Base-by-base conservation (phyloP, 2,888 invertebrate species). In the Diabrotica balteata region DNA sequence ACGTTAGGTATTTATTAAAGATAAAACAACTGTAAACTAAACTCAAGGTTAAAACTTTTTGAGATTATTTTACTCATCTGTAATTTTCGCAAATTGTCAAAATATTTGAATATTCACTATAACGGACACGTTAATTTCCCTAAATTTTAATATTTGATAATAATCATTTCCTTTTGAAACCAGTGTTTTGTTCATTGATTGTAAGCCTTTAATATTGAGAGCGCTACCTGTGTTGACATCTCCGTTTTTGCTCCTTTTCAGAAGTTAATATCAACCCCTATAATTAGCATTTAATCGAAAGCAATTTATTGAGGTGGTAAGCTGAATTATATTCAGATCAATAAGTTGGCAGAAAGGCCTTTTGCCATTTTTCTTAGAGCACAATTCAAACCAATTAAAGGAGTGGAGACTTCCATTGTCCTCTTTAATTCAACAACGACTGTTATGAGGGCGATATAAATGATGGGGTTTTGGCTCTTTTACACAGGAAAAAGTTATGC, bases 381-480 rank as follows among this genome's bases (percentile, higher is more conserved):
- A 22, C n/a, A 61, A 54, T 55, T 46, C 53, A 47, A 55, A 47
- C 55, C 49, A 63, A 55, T 63, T 55, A 55, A 55, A 49, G 63
- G 47, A 46, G 55, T 42, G 46, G 42, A 32, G 32, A 32, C 32
- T 32, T 32, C 32, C 32, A 32, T 32, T 32, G 32, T 32, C 32
- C 32, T 32, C 32, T 32, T 32, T 32, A 32, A 32, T 32, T 32
- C 32, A 32, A 32, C 32, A 32, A 4, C 55, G 49, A 49, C 55
- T 55, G 54, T 63, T 49, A 63, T 63, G 54, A 46, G 63, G 58
- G n/a, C 47, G 47, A 55, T 55, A 63, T 55, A 55, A 63, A 47
- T 47, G 63, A 63, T 63, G 63, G 43, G 49, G 17, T 63, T 63
- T 63, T 32, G 32, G 32, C 4, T 8, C 52, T 22, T 52, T 52